These are phyloP conservation scores for Ceyx cyanopectus DNA, from an alignment of 2,113 vertebrate species.

Conservation along the genomic window DNA sequence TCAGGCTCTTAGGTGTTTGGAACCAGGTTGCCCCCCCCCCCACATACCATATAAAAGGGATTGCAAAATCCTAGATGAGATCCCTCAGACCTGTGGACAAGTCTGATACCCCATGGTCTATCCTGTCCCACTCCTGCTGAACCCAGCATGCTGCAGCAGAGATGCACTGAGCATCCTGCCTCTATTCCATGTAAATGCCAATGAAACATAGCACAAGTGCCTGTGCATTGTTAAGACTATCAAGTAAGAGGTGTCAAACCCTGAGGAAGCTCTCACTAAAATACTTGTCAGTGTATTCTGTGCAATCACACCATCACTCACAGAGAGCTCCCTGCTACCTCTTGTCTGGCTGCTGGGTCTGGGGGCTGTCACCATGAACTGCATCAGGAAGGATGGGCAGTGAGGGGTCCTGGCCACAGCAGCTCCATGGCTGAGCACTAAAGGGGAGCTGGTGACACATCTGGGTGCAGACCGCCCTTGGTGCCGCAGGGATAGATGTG, in stretches of 20 bases:
- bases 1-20: neutral
- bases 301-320: rapidly evolving
- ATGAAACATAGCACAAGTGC: neutral
- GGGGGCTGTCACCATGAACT: neutral
- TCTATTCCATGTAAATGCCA: neutral
- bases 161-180: neutral
- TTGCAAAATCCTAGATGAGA: neutral
- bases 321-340: rapidly evolving
- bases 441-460: neutral
- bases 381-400: neutral
- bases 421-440: rapidly evolving
- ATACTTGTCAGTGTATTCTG: rapidly evolving
- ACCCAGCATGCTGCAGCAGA: rapidly evolving
- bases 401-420: neutral
- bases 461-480: neutral
- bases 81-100: neutral
- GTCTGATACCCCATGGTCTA: neutral
- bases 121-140: neutral
- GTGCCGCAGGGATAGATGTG: rapidly evolving
- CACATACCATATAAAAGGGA: neutral
- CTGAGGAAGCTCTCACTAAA: neutral
- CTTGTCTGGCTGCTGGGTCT: rapidly evolving
- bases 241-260: neutral
- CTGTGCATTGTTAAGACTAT: neutral
- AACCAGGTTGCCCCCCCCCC: neutral